Evolutionary conservation across 2,113 vertebrate genomes (phyloP).

Genomic region (Pollimyrus isidori): DNA sequence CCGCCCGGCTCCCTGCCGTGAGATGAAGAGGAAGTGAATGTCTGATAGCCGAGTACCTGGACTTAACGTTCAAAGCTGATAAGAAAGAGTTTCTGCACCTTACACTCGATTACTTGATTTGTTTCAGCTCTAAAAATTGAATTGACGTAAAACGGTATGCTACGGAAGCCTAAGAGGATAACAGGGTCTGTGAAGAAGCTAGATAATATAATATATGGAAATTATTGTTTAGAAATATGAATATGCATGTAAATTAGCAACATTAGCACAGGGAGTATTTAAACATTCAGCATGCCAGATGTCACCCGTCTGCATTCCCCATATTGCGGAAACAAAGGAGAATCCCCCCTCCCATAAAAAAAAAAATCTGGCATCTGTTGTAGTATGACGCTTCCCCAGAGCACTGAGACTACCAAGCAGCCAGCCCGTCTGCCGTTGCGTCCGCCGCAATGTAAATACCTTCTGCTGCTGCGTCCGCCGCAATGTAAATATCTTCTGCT

Average conservation of each 20-base stretch:
- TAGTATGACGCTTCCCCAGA: neutral
- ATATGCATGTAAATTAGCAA: neutral
- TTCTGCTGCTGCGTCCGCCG: neutral
- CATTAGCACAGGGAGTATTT: neutral
- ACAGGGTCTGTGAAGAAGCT: neutral
- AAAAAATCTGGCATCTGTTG: neutral
- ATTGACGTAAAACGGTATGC: neutral
- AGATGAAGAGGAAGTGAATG: neutral
- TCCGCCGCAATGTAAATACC: constrained; percentile 22
- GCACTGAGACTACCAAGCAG: neutral
- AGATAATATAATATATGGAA: constrained; percentile 10
- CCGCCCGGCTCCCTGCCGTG: neutral
- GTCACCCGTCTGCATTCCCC: neutral
- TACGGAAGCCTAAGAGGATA: neutral
- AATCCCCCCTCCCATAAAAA: neutral
- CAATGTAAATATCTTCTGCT: too few relatives aligned
- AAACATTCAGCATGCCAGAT: neutral
- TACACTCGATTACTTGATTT: neutral
- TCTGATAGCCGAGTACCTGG: neutral
- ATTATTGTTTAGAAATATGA: neutral
- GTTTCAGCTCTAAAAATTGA: neutral
- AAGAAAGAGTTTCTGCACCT: neutral
- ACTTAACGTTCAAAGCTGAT: neutral
- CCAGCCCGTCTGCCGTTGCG: neutral
- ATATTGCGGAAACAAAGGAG: neutral